A percentile compares a stretch with the other conserved stretches of the same genome.
Conservation (phyloP, 2,888 invertebrate species). For the Phymatocera aterrima region DNA sequence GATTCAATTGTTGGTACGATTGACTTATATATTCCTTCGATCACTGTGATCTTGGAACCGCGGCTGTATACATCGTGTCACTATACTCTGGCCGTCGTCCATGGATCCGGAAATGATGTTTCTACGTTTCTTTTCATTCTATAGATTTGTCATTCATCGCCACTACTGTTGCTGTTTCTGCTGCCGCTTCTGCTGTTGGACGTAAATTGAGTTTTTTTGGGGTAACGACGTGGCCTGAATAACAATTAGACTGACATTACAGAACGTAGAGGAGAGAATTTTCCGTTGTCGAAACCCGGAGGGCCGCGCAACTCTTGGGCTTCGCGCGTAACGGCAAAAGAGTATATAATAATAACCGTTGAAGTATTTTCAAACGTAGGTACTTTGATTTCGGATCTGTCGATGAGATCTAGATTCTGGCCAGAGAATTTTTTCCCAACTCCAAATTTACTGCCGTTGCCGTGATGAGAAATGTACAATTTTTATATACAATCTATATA, state of each 20-base stretch:
- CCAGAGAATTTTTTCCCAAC: no score
- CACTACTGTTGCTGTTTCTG: no score
- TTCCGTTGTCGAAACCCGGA: background rate
- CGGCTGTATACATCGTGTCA: background rate
- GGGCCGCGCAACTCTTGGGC: no score
- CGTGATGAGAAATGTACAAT: no score
- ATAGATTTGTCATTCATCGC: no score
- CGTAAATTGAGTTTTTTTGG: constrained; percentile 26
- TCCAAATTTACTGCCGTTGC: no score
- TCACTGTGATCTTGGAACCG: background rate
- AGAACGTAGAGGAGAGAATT: background rate
- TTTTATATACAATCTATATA: no score
- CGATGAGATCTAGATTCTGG: no score
- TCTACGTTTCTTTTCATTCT: no score
- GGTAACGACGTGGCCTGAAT: constrained; percentile 5
- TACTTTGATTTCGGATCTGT: no score
- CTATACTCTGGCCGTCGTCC: background rate
- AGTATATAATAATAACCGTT: background rate
- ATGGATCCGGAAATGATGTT: background rate
- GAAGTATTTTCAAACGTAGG: constrained; percentile 13
- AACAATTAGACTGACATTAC: constrained; percentile 19
- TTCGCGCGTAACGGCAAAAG: background rate
- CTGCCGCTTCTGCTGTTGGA: background rate
- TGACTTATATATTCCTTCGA: no score
- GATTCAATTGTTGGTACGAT: no score